These are phyloP conservation scores for Chamaedrilus cognettii DNA, from an alignment of 2,888 invertebrate genomes.

Conservation along the genomic window DNA sequence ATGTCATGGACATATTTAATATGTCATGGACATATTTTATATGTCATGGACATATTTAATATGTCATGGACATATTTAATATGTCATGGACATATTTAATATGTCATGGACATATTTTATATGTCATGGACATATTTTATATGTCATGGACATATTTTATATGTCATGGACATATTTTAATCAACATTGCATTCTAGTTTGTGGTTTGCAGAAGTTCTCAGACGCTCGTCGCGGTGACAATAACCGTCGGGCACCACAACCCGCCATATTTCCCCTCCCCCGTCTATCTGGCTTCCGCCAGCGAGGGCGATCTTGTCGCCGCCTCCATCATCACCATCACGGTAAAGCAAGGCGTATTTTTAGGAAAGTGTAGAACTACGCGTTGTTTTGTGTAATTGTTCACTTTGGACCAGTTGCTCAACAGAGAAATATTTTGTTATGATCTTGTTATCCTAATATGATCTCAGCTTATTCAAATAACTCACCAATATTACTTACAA, in stretches of 20 bases:
- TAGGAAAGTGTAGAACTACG: no score
- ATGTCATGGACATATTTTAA: not conserved
- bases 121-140: not conserved
- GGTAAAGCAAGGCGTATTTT: slow-evolving; percentile 33
- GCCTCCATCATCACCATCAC: slow-evolving; percentile 40
- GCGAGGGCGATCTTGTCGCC: slow-evolving; percentile 45
- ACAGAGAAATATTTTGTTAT: no score
- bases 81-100: not conserved
- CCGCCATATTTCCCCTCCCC: slow-evolving; percentile 43
- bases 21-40: no score
- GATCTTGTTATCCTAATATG: no score
- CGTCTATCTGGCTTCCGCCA: slow-evolving; percentile 43
- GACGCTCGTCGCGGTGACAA: slow-evolving; percentile 39
- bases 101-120: not conserved
- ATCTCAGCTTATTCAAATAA: no score
- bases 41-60: no score
- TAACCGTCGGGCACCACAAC: slow-evolving; percentile 38
- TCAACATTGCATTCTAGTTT: not conserved
- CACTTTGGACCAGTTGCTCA: no score
- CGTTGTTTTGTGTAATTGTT: no score
- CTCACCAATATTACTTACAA: no score
- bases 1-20: no score
- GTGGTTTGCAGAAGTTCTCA: slow-evolving; percentile 31
- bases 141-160: not conserved
- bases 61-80: no score